Conservation (phyloP, 2,113 vertebrate species). For the Trachemys scripta region DNA sequence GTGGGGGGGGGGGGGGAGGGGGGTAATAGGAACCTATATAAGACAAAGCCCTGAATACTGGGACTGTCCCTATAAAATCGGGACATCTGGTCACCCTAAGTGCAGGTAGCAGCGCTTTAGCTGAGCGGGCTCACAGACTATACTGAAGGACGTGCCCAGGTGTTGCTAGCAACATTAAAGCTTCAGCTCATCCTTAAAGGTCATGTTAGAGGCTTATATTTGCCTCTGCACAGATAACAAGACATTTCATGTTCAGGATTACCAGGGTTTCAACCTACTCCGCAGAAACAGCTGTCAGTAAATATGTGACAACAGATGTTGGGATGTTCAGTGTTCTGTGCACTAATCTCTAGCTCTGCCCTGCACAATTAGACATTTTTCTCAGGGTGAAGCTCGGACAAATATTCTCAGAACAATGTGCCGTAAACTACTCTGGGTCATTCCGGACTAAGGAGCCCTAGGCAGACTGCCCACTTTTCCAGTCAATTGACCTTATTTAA, state of each 20-base stretch:
- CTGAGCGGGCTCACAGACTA: background rate
- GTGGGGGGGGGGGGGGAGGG: no score
- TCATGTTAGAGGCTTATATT: conserved; percentile 3
- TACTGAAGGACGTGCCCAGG: background rate
- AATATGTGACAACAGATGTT: conserved; percentile 72
- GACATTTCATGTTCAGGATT: conserved; percentile 61
- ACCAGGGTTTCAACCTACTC: conserved; percentile 62
- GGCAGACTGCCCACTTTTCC: conserved; percentile 36
- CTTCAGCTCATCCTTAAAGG: background rate
- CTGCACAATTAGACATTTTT: conserved; percentile 7
- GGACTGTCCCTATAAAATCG: no score
- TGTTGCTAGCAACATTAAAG: background rate
- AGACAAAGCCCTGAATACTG: no score
- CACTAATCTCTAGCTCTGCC: conserved; percentile 49
- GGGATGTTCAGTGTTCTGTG: conserved; percentile 41
- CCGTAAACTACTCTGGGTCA: background rate
- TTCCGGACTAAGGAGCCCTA: background rate
- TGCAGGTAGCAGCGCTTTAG: background rate
- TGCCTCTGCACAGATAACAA: conserved; percentile 51
- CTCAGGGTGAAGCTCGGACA: background rate
- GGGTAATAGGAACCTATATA: no score
- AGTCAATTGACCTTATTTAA: conserved; percentile 42
- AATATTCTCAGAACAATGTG: background rate
- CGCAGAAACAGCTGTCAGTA: conserved; percentile 67
- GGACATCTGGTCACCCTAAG: no score